These are phyloP conservation scores for Camelus bactrianus DNA, from an alignment of 2,113 vertebrate genomes.

Conservation along the genomic window DNA sequence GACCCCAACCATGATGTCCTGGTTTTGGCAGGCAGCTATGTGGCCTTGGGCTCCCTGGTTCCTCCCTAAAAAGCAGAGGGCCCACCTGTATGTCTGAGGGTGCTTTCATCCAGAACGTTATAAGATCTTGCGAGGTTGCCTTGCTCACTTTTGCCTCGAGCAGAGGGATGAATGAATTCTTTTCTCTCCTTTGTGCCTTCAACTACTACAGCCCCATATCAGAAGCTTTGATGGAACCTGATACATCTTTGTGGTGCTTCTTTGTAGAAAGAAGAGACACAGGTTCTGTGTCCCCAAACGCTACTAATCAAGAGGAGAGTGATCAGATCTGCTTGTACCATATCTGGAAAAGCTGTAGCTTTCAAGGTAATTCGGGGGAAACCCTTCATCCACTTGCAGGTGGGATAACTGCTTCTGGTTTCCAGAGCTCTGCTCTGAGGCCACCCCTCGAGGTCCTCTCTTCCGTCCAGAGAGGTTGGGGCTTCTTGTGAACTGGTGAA, in stretches of 20 bases:
- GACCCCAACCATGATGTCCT: neutral
- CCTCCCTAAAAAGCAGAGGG: neutral
- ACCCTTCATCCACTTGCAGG: neutral
- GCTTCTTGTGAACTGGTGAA: neutral
- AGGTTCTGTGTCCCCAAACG: constrained; percentile 1
- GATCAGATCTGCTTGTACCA: constrained; percentile 94
- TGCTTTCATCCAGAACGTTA: neutral
- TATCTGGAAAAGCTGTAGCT: constrained; percentile 90
- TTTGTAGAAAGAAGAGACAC: constrained; percentile 82
- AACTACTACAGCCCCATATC: neutral
- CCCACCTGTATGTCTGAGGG: neutral
- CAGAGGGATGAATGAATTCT: neutral
- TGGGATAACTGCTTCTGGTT: neutral
- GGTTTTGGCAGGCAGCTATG: neutral
- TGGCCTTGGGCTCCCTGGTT: neutral
- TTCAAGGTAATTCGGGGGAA: constrained; percentile 89
- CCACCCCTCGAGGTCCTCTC: neutral
- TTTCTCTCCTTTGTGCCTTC: neutral
- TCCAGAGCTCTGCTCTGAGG: neutral
- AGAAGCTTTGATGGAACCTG: neutral
- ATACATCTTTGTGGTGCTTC: constrained; percentile 13
- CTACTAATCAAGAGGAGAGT: constrained; percentile 81
- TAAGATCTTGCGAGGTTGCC: neutral
- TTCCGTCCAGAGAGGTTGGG: neutral
- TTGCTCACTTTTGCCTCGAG: neutral